phyloP scores from a whole-genome alignment of 2,888 invertebrate genomes.

The Platycheirus rosarum region DNA sequence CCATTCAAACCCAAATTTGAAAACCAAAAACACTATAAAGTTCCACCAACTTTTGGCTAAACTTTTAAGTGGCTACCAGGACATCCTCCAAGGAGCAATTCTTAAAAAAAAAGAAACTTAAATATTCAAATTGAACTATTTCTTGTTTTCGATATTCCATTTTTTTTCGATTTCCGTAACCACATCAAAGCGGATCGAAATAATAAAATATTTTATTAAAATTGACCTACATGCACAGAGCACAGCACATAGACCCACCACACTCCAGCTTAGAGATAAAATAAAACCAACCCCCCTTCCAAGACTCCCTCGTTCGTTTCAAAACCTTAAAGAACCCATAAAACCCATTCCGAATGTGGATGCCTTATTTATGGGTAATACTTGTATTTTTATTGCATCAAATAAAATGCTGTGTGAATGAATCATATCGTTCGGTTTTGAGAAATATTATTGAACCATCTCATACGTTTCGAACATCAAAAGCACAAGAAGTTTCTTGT shows the following conservation, averaged over 20 bases:
- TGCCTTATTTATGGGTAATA: slow-evolving; percentile 69
- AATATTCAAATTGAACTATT: background rate
- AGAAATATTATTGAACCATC: slow-evolving; percentile 65
- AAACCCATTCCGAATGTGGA: slow-evolving; percentile 61
- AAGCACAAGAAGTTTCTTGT: slow-evolving; percentile 1
- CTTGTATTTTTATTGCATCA: slow-evolving; percentile 70
- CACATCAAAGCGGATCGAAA: slow-evolving; percentile 51
- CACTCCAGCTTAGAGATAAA: slow-evolving; percentile 19
- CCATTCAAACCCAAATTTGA: too few species aligned
- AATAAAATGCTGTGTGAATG: slow-evolving; percentile 69
- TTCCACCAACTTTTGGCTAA: too few species aligned
- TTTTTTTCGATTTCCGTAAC: slow-evolving; percentile 35
- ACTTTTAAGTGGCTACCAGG: too few species aligned
- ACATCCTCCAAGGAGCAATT: too few species aligned
- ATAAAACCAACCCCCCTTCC: background rate
- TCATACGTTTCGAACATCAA: slow-evolving; percentile 45
- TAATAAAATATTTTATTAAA: slow-evolving; percentile 69
- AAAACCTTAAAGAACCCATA: slow-evolving; percentile 52
- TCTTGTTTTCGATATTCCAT: slow-evolving; percentile 1
- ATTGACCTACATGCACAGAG: slow-evolving; percentile 46
- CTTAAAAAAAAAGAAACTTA: too few species aligned
- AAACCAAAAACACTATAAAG: too few species aligned
- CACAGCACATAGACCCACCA: slow-evolving; percentile 8
- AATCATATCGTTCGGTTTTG: slow-evolving; percentile 70
- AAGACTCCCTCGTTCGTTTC: slow-evolving; percentile 8